Percentiles rank a stretch among this genome's conserved stretches.
Evolutionary conservation across 2,797 vertebrate species (phyloP).

Genomic region (Hypotaenidia okinawae): DNA sequence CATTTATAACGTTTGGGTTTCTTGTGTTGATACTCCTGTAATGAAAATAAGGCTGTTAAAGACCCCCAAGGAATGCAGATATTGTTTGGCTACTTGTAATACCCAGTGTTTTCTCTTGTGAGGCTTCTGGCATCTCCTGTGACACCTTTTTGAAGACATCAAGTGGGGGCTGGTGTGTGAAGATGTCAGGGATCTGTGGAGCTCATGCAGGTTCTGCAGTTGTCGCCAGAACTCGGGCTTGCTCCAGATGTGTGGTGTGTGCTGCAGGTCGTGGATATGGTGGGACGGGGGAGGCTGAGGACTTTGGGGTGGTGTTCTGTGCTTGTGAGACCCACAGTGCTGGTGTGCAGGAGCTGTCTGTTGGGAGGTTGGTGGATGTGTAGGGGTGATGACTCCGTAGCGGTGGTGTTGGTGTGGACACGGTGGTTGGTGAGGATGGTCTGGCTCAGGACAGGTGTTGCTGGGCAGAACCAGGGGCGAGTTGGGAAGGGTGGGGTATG

Average conservation of each 20-base stretch:
- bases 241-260: background rate
- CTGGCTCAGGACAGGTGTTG: background rate
- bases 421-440: background rate
- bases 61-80: background rate
- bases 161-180: background rate
- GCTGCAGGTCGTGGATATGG: background rate
- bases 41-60: background rate
- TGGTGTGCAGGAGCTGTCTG: background rate
- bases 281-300: background rate
- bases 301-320: background rate
- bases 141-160: constrained; percentile 15
- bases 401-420: background rate
- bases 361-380: accelerated
- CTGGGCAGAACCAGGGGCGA: background rate
- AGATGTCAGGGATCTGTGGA: background rate
- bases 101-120: background rate
- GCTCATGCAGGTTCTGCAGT: background rate
- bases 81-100: background rate
- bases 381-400: accelerated
- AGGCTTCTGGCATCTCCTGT: background rate
- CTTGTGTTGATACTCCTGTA: background rate
- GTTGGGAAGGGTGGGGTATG: background rate
- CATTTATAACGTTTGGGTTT: constrained; percentile 26
- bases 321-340: background rate
- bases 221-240: background rate